Conservation (phyloP, 2,797 vertebrate species). For the Falco cherrug region DNA sequence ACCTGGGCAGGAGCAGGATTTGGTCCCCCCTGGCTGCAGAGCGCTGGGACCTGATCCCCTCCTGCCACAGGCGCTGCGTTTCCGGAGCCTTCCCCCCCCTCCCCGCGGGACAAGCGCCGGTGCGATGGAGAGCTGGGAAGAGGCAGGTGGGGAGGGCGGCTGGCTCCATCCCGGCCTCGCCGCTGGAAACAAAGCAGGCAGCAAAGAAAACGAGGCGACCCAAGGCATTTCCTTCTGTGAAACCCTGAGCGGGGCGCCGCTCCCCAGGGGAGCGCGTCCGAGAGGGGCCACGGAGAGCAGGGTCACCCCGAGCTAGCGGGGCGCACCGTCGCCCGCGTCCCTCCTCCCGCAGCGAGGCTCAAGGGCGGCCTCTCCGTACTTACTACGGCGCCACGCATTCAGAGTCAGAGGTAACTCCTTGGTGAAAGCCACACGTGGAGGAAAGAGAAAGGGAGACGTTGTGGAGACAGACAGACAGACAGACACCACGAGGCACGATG, state of each 20-base stretch:
- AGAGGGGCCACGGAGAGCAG: neutral
- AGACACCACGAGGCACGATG: slow-evolving; percentile 66
- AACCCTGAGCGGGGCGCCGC: neutral
- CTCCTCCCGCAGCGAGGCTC: slow-evolving; percentile 21
- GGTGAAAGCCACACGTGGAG: slow-evolving; percentile 80
- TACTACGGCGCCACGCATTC: slow-evolving; percentile 90
- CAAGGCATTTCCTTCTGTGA: neutral
- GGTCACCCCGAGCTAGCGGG: neutral
- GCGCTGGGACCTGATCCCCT: neutral
- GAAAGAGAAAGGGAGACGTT: slow-evolving; percentile 82
- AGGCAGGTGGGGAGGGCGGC: neutral
- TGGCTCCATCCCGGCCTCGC: neutral
- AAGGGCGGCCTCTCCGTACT: slow-evolving; percentile 82
- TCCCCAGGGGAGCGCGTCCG: fast-evolving
- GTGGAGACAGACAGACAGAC: slow-evolving; percentile 72
- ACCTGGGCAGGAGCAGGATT: slow-evolving; percentile 20
- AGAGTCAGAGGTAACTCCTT: slow-evolving; percentile 87
- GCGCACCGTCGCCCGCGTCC: neutral
- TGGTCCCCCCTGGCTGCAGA: fast-evolving
- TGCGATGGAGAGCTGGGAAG: neutral
- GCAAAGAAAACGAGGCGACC: neutral
- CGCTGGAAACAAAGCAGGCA: neutral
- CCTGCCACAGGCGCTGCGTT: fast-evolving
- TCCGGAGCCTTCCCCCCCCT: neutral
- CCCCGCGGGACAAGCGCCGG: neutral